Base-by-base conservation (phyloP, 37 sponge, comb jelly and placozoan species). In the Chondrilla cf. caribensis region DNA sequence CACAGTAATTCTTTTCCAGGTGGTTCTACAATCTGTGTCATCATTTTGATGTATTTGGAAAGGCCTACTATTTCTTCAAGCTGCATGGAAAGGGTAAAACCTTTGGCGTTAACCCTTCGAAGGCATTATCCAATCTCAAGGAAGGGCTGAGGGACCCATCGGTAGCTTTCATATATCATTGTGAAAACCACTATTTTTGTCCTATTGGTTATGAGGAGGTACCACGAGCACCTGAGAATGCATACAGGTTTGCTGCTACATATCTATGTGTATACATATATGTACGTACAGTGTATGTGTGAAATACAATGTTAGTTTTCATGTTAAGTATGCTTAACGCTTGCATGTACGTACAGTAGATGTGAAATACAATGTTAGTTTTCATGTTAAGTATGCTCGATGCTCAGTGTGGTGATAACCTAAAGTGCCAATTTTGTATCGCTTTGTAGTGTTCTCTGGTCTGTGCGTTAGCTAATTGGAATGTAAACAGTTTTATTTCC, bases 141-240 rank as follows among this genome's bases (percentile, higher is more conserved):
- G 92, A 81, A n/a, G 93, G 93, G 18, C 84, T 91, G 70, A 58
- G 54, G 59, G 78, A 86, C 36, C 60, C 81, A 0, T 57, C 59
- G 14, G 79, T 54, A 62, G 82, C 89, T 2, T 91, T 94, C 82
- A 86, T 94, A 26, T 94, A 94, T 57, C 95, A 94, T 78, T 94
- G 95, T 83, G 47, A 71, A 64, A 91, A 94, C 72, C 95, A 94
- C 81, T 94, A 94, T 82, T 86, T 94, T 58, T 94, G 95, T 62
- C 95, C 92, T n/a, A 88, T 94, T 79, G 95, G 95, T 0, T 94
- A 79, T 60, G 95, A 94, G 54, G 89, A 91, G 36, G 84, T 88
- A 6, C 92, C 95, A 14, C 81, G 76, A 58, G 31, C 58, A 21
- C 60, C 86, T 19, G 64, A 80, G 15, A 58, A 91, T 85, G 95